Evolutionary conservation across 2,113 vertebrate genomes (phyloP), one percentile per base, ranked within the genome.

Genomic region (Corythornis madagascariensis): DNA sequence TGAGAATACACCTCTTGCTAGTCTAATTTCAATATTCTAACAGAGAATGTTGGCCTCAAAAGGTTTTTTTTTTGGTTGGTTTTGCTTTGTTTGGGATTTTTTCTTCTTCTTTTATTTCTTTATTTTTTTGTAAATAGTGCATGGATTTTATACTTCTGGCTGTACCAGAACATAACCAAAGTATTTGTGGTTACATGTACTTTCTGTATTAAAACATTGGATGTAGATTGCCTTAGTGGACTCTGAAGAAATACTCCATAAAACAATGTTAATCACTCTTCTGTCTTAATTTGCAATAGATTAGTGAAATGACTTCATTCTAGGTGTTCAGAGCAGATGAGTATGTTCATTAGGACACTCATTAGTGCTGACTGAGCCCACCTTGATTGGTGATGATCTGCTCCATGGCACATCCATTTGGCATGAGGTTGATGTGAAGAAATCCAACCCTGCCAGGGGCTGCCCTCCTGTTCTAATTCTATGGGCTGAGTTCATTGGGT

Each of bases 291-390:
- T 96, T 94, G 21, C 64, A 42, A 24, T 85, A 92, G 67, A 92
- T 94, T 94, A 96, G 63, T 35, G 52, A 88, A 95, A 87, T 69
- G 50, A 74, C 85, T 96, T 95, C 73, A 89, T 96, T 95, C 92
- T 65, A 94, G 73, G 79, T 95, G 95, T 96, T 97, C 96, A 96
- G 90, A 95, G 42, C 40, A 92, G 90, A 89, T 94, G 81, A 91
- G 91, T 76, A 95, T 95, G 96, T 93, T 85, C 20, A 25, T 83
- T 94, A 96, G 80, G 90, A 71, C 55, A 96, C 93, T 85, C 20
- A 25, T 83, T 95, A 96, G 80, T 91, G 73, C 55, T 93, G 94
- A 96, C 87, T 83, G 89, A 94, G 83, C 93, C 93, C 78, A 40
- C 69, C 79, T 55, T 95, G 94, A 95, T 96, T 96, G 92, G 91